Evolutionary conservation across 2,113 vertebrate genomes (phyloP).

Genomic region (Serinus canaria): DNA sequence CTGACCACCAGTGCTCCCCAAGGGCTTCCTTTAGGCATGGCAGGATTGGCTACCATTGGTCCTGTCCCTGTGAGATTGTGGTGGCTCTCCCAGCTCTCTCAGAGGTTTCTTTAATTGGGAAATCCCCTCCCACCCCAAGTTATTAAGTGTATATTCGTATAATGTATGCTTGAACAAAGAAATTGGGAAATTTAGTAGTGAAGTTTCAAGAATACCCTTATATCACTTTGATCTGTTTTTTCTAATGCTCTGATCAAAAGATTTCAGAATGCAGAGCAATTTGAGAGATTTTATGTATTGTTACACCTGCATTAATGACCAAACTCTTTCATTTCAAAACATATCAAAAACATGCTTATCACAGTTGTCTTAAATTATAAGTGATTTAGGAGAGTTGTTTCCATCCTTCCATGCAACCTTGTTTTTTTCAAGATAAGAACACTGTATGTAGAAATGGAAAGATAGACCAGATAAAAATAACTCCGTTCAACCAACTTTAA

Average conservation of each 20-base stretch:
- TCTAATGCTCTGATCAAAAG: not conserved
- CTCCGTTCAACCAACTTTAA: not conserved
- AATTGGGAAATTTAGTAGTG: not conserved
- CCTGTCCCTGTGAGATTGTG: not conserved
- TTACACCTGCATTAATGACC: not conserved
- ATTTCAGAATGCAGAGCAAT: not conserved
- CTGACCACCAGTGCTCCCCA: too few relatives aligned
- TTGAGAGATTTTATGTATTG: not conserved
- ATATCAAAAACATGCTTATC: not conserved
- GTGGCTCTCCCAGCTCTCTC: not conserved
- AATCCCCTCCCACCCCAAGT: not conserved
- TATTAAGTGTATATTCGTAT: not conserved
- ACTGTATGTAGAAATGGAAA: not conserved
- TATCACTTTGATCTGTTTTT: not conserved
- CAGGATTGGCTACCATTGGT: not conserved
- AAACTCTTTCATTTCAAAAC: not conserved
- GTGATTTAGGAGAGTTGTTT: not conserved
- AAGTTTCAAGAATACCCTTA: not conserved
- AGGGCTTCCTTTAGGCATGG: not conserved
- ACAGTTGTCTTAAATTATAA: not conserved
- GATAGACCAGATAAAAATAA: conserved; percentile 13
- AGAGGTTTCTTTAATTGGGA: not conserved
- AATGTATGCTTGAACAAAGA: not conserved
- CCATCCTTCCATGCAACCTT: not conserved
- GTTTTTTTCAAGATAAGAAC: not conserved